phyloP scores from a whole-genome alignment of 2,113 vertebrate species.

The Corvus cornix region DNA sequence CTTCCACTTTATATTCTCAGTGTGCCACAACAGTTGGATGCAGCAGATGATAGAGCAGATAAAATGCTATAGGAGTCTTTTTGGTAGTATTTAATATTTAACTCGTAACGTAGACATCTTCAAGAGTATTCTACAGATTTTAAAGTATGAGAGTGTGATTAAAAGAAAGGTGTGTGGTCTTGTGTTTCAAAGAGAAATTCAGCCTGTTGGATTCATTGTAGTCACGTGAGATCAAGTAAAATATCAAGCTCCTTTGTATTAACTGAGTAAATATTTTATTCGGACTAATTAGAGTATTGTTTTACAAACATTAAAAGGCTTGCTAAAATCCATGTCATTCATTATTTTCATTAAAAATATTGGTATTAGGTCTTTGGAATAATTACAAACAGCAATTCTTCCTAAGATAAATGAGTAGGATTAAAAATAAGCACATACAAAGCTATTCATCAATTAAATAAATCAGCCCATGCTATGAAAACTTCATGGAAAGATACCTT shows the following conservation, averaged over 20 bases:
- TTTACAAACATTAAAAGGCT: constrained; percentile 12
- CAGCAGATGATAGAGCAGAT: not conserved
- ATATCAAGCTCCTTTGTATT: not conserved
- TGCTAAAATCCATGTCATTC: constrained; percentile 7
- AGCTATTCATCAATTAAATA: constrained; percentile 57
- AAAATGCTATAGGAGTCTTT: not conserved
- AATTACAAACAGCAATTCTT: constrained; percentile 52
- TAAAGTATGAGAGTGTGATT: not conserved
- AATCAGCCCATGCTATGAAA: constrained; percentile 38
- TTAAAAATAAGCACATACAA: constrained; percentile 60
- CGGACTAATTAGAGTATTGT: not conserved
- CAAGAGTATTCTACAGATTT: not conserved
- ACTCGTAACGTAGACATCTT: not conserved
- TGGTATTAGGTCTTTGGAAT: constrained; percentile 33
- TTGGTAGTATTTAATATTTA: not conserved
- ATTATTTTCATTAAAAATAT: constrained; percentile 49
- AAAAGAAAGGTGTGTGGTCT: not conserved
- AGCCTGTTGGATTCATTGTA: not conserved
- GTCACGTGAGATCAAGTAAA: not conserved
- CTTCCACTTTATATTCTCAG: constrained; percentile 4
- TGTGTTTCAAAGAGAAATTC: not conserved
- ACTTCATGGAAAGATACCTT: constrained; percentile 7
- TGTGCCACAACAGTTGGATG: not conserved
- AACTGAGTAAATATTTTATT: constrained; percentile 32
- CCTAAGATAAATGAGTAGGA: constrained; percentile 49